phyloP scores from a whole-genome alignment of 2,888 invertebrate species.

The Coelinius sp. region DNA sequence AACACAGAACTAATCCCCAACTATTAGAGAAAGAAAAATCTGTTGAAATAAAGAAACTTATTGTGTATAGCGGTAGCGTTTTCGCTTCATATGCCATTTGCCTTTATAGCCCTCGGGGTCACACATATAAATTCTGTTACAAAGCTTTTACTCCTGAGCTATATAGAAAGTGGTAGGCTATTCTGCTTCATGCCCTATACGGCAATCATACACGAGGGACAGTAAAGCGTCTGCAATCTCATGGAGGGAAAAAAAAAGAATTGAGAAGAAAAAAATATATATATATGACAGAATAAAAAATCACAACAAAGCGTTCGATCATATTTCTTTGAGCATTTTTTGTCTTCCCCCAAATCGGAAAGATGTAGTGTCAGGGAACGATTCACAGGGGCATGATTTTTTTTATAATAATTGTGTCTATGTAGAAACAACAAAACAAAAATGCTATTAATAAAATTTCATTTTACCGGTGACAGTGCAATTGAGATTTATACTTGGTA shows the following conservation, averaged over 20 bases:
- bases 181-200: slow-evolving; percentile 6
- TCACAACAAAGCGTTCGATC: neutral
- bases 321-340: neutral
- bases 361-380: neutral
- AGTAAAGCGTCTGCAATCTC: slow-evolving; percentile 7
- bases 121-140: slow-evolving; percentile 14
- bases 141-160: neutral
- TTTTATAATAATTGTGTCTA: neutral
- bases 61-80: slow-evolving; percentile 1
- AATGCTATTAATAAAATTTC: slow-evolving; percentile 41
- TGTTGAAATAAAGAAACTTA: slow-evolving; percentile 10
- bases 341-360: neutral
- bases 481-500: slow-evolving; percentile 38
- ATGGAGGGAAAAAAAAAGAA: neutral
- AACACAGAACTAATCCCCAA: too few species aligned
- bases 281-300: too few species aligned
- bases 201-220: slow-evolving; percentile 10
- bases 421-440: slow-evolving; percentile 18
- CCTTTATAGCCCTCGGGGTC: slow-evolving; percentile 24
- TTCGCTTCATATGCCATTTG: slow-evolving; percentile 17
- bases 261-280: neutral
- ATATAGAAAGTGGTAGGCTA: slow-evolving; percentile 11
- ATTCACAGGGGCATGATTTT: neutral
- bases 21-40: neutral
- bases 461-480: slow-evolving; percentile 33